Evolutionary conservation across 1,140 invertebrate species (phyloP).

Genomic region (Bombus affinis): DNA sequence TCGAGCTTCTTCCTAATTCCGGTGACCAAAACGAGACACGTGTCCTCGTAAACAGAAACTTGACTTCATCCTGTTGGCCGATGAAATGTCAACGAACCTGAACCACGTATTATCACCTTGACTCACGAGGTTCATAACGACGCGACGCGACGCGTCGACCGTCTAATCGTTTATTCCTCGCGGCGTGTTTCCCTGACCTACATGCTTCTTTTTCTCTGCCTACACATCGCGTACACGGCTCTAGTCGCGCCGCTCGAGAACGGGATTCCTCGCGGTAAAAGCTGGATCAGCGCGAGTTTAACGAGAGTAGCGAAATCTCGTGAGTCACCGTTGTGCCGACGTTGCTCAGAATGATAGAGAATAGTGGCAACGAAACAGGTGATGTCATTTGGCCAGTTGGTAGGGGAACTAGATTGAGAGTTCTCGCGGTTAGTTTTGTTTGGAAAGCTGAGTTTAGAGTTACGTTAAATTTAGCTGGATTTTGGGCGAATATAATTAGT

Average conservation of each 20-base stretch:
- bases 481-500: background rate
- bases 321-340: background rate
- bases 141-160: background rate
- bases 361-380: background rate
- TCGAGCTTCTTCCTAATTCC: background rate
- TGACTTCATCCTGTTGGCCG: background rate
- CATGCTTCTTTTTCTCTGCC: conserved; percentile 59
- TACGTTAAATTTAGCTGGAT: background rate
- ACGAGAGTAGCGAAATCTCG: conserved; percentile 16
- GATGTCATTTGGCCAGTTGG: background rate
- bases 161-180: conserved; percentile 62
- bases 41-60: conserved; percentile 11
- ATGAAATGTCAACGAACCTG: conserved; percentile 50
- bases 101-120: conserved; percentile 60
- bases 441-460: background rate
- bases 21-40: background rate
- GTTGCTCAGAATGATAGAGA: background rate
- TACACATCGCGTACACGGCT: conserved; percentile 2
- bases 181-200: conserved; percentile 67
- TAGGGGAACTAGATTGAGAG: background rate
- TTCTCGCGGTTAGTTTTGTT: background rate
- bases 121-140: conserved; percentile 51
- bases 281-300: conserved; percentile 30
- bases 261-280: conserved; percentile 46
- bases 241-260: background rate